Evolutionary conservation across 2,888 invertebrate genomes (phyloP).

Genomic region (Tineola bisselliella): DNA sequence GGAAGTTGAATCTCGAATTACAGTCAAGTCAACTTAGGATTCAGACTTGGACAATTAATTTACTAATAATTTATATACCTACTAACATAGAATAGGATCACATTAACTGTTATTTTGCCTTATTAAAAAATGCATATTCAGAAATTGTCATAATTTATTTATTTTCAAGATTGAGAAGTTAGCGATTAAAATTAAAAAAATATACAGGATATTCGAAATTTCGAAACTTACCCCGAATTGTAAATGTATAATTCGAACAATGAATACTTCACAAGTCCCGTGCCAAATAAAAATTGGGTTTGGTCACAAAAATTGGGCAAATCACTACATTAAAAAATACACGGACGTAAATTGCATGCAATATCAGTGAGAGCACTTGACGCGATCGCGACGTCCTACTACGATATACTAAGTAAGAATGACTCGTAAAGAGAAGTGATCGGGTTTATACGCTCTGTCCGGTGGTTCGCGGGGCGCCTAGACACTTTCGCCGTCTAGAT

Average conservation of each 20-base stretch:
- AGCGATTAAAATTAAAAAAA: neutral
- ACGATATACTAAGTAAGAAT: neutral
- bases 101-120: no score
- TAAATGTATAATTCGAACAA: neutral
- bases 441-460: conserved; percentile 43
- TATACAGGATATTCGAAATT: no score
- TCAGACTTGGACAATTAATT: no score
- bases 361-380: neutral
- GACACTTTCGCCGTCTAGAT: conserved; percentile 47
- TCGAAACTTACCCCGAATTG: conserved; percentile 11
- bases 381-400: neutral
- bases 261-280: conserved; percentile 10
- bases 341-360: conserved; percentile 3
- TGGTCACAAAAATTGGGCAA: conserved; percentile 18
- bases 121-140: no score
- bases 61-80: no score
- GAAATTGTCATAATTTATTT: no score
- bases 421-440: conserved; percentile 21
- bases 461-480: conserved; percentile 27
- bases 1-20: no score
- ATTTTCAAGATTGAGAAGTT: no score
- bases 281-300: conserved; percentile 16
- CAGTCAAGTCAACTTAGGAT: no score
- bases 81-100: no score
- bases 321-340: conserved; percentile 16